Percentiles rank a stretch among this genome's conserved stretches.
These are phyloP conservation scores for Tanytarsus gracilentus DNA, from an alignment of 2,888 invertebrate species.

Conservation along the genomic window DNA sequence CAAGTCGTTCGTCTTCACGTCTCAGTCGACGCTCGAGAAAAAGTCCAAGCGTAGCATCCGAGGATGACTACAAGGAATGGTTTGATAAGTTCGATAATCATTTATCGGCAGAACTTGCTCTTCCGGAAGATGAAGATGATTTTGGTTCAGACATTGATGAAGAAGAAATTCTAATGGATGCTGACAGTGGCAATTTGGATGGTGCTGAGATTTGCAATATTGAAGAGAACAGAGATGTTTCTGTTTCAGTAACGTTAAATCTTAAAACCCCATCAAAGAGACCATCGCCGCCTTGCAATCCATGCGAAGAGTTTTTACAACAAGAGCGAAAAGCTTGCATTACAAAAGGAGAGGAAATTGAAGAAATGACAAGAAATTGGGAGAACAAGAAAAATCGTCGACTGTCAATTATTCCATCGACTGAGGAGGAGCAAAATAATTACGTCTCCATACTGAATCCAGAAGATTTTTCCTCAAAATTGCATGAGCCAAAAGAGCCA, in stretches of 20 bases:
- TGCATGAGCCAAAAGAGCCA: background rate
- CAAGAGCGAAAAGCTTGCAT: background rate
- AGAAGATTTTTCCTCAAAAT: constrained; percentile 15
- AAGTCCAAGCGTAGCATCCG: constrained; percentile 15
- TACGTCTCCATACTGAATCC: constrained; percentile 22
- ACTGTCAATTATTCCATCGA: constrained; percentile 13
- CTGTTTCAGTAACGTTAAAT: constrained; percentile 18
- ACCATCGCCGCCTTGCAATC: background rate
- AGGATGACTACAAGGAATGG: constrained; percentile 28
- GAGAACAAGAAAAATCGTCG: background rate
- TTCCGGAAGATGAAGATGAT: constrained; percentile 17
- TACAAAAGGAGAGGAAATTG: constrained; percentile 5
- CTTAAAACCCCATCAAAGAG: background rate
- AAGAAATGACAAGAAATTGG: background rate
- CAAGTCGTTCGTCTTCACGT: constrained; percentile 5
- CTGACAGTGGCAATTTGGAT: constrained; percentile 6
- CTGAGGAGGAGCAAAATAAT: constrained; percentile 19
- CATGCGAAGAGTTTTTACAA: background rate
- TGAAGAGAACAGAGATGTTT: constrained; percentile 13
- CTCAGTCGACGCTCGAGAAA: constrained; percentile 9
- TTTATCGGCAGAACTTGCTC: background rate
- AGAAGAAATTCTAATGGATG: constrained; percentile 20
- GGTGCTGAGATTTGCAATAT: constrained; percentile 19
- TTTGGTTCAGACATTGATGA: constrained; percentile 17
- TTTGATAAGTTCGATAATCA: constrained; percentile 25